Conservation (phyloP, 37 sponge, comb jelly and placozoan genomes). For the Crambe crambe region DNA sequence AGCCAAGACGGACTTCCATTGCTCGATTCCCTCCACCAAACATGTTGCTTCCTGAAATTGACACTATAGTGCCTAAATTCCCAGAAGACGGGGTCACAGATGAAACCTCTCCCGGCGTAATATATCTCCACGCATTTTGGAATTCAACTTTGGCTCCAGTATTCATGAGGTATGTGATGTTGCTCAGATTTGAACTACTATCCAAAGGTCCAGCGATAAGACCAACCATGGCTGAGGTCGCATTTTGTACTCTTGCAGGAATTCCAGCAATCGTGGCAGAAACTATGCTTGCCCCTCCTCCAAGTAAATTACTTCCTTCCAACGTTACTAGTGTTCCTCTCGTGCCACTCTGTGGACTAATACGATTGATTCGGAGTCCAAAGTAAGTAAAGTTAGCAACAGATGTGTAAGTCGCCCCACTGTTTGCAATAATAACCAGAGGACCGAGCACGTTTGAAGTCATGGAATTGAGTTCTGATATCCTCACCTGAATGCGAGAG, state of each 20-base stretch:
- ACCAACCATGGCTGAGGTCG: background rate
- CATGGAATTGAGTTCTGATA: slow-evolving; percentile 26
- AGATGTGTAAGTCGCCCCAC: slow-evolving; percentile 25
- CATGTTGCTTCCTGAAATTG: slow-evolving; percentile 52
- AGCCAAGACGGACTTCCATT: slow-evolving; percentile 24
- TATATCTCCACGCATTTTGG: slow-evolving; percentile 51
- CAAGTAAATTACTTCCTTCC: slow-evolving; percentile 41
- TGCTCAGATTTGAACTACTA: background rate
- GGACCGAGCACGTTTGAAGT: slow-evolving; percentile 29
- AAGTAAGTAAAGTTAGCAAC: slow-evolving; percentile 42
- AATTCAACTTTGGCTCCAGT: slow-evolving; percentile 36
- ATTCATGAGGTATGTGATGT: slow-evolving; percentile 29
- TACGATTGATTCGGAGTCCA: slow-evolving; percentile 25
- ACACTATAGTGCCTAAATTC: slow-evolving; percentile 58
- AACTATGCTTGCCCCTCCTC: slow-evolving; percentile 30
- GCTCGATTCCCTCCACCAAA: slow-evolving; percentile 55
- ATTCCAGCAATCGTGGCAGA: slow-evolving; percentile 29
- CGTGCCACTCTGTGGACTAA: slow-evolving; percentile 63
- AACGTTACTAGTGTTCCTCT: slow-evolving; percentile 65
- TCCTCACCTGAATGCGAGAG: slow-evolving; percentile 16
- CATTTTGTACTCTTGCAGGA: slow-evolving; percentile 1
- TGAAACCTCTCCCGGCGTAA: slow-evolving; percentile 33
- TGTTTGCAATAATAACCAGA: slow-evolving; percentile 7
- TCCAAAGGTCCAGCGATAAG: slow-evolving; percentile 16
- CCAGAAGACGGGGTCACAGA: slow-evolving; percentile 53